Percentiles rank a stretch among this genome's conserved stretches.
These are phyloP conservation scores for Diceros bicornis DNA, from an alignment of 2,797 vertebrate species.

Conservation along the genomic window DNA sequence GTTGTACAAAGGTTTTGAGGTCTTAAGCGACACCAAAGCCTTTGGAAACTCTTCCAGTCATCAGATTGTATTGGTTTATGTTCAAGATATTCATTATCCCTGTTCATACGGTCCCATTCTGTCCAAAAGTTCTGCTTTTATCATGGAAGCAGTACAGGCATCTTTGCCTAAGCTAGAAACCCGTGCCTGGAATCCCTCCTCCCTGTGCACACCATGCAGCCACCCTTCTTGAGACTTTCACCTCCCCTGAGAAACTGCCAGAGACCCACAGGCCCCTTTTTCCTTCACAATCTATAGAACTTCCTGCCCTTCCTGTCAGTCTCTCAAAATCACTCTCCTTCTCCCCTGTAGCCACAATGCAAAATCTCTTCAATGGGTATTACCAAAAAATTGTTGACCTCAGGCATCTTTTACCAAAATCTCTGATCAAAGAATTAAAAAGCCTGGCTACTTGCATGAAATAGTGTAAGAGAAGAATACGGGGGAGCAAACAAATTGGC, in stretches of 20 bases:
- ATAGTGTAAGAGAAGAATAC: neutral
- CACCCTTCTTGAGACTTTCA: neutral
- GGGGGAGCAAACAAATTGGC: neutral
- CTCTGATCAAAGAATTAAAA: neutral
- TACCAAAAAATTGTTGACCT: neutral
- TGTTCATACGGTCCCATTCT: neutral
- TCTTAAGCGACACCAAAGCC: neutral
- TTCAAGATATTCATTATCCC: neutral
- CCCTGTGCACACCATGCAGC: accelerated
- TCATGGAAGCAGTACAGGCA: neutral
- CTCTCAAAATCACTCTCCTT: neutral
- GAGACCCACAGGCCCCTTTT: accelerated
- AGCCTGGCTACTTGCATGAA: neutral
- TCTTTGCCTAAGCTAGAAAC: neutral
- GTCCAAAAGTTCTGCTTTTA: neutral
- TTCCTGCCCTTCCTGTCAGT: neutral
- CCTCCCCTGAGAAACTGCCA: neutral
- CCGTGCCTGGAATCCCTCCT: neutral
- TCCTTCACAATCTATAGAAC: neutral
- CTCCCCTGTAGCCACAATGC: neutral
- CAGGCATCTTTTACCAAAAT: neutral
- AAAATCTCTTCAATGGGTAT: neutral
- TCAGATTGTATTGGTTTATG: neutral
- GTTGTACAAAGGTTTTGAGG: neutral
- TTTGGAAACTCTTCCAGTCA: neutral